These are phyloP conservation scores for Camptogramma bilineatum DNA, from an alignment of 2,888 invertebrate species.

Conservation along the genomic window DNA sequence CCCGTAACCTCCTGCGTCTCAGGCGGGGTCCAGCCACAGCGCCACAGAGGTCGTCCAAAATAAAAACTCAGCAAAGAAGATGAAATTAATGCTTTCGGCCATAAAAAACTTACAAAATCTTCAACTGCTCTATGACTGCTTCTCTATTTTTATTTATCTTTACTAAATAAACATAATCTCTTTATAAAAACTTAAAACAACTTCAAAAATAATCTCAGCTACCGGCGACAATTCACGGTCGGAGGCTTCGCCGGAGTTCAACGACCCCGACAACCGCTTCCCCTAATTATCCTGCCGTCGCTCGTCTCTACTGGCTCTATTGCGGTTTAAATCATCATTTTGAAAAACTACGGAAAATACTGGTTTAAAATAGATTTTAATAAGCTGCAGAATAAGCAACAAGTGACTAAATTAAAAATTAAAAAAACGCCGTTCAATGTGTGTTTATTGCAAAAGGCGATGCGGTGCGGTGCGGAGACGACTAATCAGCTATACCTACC, in stretches of 20 bases:
- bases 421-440: no score
- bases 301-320: slow-evolving; percentile 39
- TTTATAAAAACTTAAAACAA: slow-evolving; percentile 4
- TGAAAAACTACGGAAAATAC: slow-evolving; percentile 19
- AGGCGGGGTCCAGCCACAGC: no score
- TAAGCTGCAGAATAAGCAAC: neutral
- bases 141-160: no score
- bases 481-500: no score
- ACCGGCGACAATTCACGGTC: slow-evolving; percentile 57
- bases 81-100: no score
- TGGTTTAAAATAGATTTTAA: neutral
- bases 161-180: neutral
- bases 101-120: no score
- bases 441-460: no score
- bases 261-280: slow-evolving; percentile 58
- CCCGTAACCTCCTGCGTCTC: no score
- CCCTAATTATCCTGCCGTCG: slow-evolving; percentile 68
- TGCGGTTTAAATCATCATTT: slow-evolving; percentile 33
- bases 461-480: no score
- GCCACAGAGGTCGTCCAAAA: no score
- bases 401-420: neutral
- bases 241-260: slow-evolving; percentile 66
- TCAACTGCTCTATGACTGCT: neutral
- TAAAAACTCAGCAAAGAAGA: no score
- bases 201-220: slow-evolving; percentile 38